Base-by-base conservation (phyloP, 1,140 invertebrate species). In the Ceratosolen fusciceps region DNA sequence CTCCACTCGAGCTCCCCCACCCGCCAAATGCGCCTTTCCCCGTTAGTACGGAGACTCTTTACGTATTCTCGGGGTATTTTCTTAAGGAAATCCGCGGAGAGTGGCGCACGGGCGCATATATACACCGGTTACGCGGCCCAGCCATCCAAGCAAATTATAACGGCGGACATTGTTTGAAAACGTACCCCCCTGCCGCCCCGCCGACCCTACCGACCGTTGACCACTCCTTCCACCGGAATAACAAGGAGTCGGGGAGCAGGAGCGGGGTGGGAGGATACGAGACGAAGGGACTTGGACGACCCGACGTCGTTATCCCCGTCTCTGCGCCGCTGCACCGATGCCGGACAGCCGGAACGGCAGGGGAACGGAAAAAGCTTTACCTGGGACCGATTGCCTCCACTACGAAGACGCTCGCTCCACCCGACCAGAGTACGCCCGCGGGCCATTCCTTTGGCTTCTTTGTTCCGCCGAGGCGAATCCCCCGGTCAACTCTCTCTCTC, bases 271-370 rank as follows among this genome's bases (percentile, higher is more conserved):
- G n/a, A n/a, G n/a, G n/a, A n/a, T n/a, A n/a, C n/a, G n/a, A n/a
- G n/a, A n/a, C n/a, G n/a, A n/a, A n/a, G n/a, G n/a, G n/a, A n/a
- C n/a, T 19, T 14, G 24, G 9, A 14, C 80, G 79, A 78, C 82
- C 84, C 86, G 87, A 87, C 87, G 85, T 88, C 87, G 85, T 88
- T 88, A 88, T 88, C 86, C 81, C 82, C 74, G 77, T 80, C 82
- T 52, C 65, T 56, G 62, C 74, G 19, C n/a, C 31, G 52, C 21
- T 16, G 58, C 70, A 24, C 58, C 34, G 47, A 72, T 58, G 37
- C 43, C 24, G 26, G 52, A 49, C 24, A n/a, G 67, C n/a, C 16
- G n/a, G n/a, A n/a, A n/a, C n/a, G n/a, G n/a, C n/a, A n/a, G n/a
- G n/a, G n/a, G n/a, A n/a, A n/a, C n/a, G 34, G 39, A 47, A 24